Percentiles rank a stretch among this genome's conserved stretches.
phyloP scores from a whole-genome alignment of 1,140 invertebrate species.

The Drosophila miranda region DNA sequence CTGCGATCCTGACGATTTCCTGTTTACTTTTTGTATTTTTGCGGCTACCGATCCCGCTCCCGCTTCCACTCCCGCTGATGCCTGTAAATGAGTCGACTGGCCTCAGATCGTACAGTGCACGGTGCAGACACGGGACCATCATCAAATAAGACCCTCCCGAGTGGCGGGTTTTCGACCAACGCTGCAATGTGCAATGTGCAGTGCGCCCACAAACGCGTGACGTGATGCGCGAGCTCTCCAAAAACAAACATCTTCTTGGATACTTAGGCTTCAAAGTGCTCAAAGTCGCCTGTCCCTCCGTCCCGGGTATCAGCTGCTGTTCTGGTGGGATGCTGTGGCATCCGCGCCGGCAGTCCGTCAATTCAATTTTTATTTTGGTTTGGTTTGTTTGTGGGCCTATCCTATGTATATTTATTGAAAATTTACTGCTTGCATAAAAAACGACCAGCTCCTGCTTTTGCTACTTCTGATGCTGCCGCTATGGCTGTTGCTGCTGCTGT shows the following conservation, averaged over 20 bases:
- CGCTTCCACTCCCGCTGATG: background rate
- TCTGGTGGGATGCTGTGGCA: conserved; percentile 33
- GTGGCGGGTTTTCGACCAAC: conserved; percentile 41
- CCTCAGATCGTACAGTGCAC: conserved; percentile 9
- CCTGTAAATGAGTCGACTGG: conserved; percentile 57
- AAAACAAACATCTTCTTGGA: conserved; percentile 55
- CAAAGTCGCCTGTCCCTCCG: too few relatives aligned
- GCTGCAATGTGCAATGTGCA: conserved; percentile 58
- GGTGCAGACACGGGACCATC: background rate
- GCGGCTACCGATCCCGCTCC: conserved; percentile 6
- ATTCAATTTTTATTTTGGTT: conserved; percentile 39
- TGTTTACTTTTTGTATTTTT: conserved; percentile 61
- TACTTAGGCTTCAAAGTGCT: background rate
- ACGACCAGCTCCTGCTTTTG: conserved; percentile 41
- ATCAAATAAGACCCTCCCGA: conserved; percentile 25
- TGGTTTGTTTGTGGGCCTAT: conserved; percentile 71
- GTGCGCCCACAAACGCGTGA: conserved; percentile 51
- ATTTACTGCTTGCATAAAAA: conserved; percentile 79
- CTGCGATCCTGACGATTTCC: conserved; percentile 63
- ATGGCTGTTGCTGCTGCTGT: conserved; percentile 1
- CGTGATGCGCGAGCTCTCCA: conserved; percentile 34
- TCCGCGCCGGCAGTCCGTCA: conserved; percentile 20
- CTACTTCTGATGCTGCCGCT: background rate
- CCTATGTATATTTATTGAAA: conserved; percentile 78
- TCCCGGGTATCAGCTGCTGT: conserved; percentile 14